A percentile compares a stretch with the other conserved stretches of the same genome.
These are phyloP conservation scores for Diglossa cyanea DNA, from an alignment of 2,797 vertebrate genomes.

Conservation along the genomic window DNA sequence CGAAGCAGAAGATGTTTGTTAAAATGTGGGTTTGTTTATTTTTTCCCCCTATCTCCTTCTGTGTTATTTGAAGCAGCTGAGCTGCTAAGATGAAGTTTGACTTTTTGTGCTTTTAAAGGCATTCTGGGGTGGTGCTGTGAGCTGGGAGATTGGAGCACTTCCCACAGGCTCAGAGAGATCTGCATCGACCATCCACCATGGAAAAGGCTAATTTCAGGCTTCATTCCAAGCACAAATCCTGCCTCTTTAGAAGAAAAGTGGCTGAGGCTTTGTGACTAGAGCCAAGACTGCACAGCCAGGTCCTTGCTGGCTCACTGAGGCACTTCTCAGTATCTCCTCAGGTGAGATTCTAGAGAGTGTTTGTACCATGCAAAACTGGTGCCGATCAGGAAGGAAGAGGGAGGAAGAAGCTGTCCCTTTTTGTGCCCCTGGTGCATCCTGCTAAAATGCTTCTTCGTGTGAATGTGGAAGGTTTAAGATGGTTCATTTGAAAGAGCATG, in stretches of 20 bases:
- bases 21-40: slow-evolving; percentile 60
- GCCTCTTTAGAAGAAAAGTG: background rate
- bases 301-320: background rate
- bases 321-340: background rate
- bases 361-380: rapidly evolving
- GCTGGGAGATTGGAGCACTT: background rate
- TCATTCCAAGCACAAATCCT: background rate
- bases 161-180: background rate
- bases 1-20: slow-evolving; percentile 19
- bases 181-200: background rate
- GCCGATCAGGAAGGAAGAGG: background rate
- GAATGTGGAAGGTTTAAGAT: background rate
- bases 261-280: background rate
- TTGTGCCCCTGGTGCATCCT: rapidly evolving
- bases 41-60: slow-evolving; percentile 42
- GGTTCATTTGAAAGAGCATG: background rate
- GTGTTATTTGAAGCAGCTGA: slow-evolving; percentile 44
- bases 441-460: background rate
- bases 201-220: slow-evolving; percentile 37
- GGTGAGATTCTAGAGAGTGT: background rate
- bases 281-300: background rate
- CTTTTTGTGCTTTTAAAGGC: slow-evolving; percentile 54
- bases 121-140: slow-evolving; percentile 6
- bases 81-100: slow-evolving; percentile 6
- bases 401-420: background rate